Evolutionary conservation across 2,888 invertebrate species (phyloP), one percentile per base, ranked within the genome.

Genomic region (Diarsia dahlii): DNA sequence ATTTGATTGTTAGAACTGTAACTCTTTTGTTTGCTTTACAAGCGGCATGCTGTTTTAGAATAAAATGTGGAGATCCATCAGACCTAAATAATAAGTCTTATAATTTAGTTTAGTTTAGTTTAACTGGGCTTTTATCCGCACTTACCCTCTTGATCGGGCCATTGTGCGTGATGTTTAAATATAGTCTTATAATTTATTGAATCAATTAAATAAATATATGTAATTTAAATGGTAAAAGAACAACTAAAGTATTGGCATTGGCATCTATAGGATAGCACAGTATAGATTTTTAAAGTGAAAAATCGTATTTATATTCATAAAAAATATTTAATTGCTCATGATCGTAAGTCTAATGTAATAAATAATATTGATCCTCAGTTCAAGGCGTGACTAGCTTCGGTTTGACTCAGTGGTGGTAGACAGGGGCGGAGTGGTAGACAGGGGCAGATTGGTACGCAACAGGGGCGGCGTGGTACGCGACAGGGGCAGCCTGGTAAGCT

Each of bases 401-500:
- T 76, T 64, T 74, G 74, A 74, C 39, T 54, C 79, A 71, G 73
- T 88, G 90, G 39, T 87, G 81, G 74, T 82, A 75, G 39, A 91
- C 89, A 23, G 93, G 92, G 23, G 93, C 90, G n/a, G 90, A 87
- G 71, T 82, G 68, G 60, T 76, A 71, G 23, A 66, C 75, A 13
- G 78, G 78, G 34, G 89, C 87, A 54, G 86, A 56, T 23, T 62
- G 88, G 66, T 89, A 83, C 15, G 87, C 85, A 0, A 71, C 68
- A 8, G 80, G 68, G 13, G 90, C 80, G 13, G 85, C 56, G 60
- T 75, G 67, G 78, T 92, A 89, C 8, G 87, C 89, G 0, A 92
- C 88, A 8, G 93, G 93, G 20, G 92, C 89, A 3, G 56, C 86
- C n/a, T 89, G 86, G 65, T 89, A 69, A 1, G 80, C 84, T 0